These are phyloP conservation scores for Lepidostoma basale DNA, from an alignment of 1,140 invertebrate genomes.

Conservation along the genomic window DNA sequence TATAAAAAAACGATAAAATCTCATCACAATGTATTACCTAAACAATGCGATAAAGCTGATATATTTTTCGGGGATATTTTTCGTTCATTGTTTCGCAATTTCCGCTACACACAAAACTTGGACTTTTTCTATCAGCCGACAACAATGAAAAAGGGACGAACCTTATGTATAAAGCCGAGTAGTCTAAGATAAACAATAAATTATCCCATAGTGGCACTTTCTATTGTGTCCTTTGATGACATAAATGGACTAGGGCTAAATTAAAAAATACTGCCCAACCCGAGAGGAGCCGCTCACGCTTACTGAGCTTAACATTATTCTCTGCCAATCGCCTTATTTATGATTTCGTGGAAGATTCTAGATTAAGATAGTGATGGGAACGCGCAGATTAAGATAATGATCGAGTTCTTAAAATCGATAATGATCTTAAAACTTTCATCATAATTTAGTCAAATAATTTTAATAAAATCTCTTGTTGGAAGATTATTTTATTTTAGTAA, in stretches of 20 bases:
- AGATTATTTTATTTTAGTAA: too few relatives aligned
- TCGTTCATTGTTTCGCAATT: neutral
- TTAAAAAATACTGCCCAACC: neutral
- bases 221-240: constrained; percentile 9
- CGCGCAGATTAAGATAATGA: too few relatives aligned
- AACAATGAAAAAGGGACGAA: constrained; percentile 16
- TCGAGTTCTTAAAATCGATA: too few relatives aligned
- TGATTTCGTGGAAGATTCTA: constrained; percentile 3
- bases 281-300: neutral
- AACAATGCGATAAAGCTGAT: too few relatives aligned
- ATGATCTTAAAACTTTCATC: too few relatives aligned
- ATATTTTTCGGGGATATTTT: too few relatives aligned
- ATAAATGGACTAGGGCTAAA: neutral
- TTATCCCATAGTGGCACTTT: neutral
- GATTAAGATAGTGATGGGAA: too few relatives aligned
- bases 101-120: neutral
- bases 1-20: too few relatives aligned
- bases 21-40: too few relatives aligned
- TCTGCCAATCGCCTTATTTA: constrained; percentile 5
- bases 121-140: neutral
- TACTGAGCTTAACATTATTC: neutral
- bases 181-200: constrained; percentile 14
- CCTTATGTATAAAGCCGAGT: constrained; percentile 3
- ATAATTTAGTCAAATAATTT: too few relatives aligned
- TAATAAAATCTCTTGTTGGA: too few relatives aligned